phyloP scores from a whole-genome alignment of 2,113 vertebrate genomes.

The Eubucco bourcierii region DNA sequence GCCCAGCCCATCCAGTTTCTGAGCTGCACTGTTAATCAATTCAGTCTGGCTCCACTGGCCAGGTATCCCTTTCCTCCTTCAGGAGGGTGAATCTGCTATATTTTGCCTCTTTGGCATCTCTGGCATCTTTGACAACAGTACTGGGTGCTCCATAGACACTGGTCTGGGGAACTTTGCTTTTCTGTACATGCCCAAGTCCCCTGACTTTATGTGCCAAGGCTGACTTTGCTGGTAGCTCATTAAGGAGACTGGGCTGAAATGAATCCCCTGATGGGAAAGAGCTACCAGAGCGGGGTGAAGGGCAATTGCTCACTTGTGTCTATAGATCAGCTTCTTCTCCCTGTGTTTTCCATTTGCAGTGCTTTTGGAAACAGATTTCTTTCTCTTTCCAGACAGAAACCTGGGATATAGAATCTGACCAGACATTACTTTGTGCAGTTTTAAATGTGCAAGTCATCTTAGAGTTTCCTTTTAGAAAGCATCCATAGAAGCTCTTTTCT shows the following conservation, averaged over 20 bases:
- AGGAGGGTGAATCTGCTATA: accelerated
- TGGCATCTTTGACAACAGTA: neutral
- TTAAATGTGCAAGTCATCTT: neutral
- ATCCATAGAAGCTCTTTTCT: neutral
- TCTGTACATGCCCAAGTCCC: neutral
- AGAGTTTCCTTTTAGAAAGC: neutral
- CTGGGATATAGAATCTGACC: neutral
- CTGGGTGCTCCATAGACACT: neutral
- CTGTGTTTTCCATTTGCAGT: neutral
- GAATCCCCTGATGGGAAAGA: neutral
- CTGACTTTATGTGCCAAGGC: neutral
- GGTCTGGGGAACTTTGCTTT: neutral
- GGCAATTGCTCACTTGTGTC: neutral
- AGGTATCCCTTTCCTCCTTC: neutral
- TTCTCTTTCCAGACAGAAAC: neutral
- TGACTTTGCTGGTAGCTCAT: neutral
- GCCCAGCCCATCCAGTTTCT: accelerated
- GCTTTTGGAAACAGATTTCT: neutral
- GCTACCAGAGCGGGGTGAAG: neutral
- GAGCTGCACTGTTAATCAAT: neutral
- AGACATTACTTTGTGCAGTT: neutral
- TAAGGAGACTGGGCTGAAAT: neutral
- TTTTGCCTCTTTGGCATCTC: neutral
- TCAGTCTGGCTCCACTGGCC: neutral
- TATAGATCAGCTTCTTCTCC: neutral